A percentile compares a stretch with the other conserved stretches of the same genome.
These are phyloP conservation scores for Acanthopleura granulata DNA, from an alignment of 2,888 invertebrate species.

Conservation along the genomic window DNA sequence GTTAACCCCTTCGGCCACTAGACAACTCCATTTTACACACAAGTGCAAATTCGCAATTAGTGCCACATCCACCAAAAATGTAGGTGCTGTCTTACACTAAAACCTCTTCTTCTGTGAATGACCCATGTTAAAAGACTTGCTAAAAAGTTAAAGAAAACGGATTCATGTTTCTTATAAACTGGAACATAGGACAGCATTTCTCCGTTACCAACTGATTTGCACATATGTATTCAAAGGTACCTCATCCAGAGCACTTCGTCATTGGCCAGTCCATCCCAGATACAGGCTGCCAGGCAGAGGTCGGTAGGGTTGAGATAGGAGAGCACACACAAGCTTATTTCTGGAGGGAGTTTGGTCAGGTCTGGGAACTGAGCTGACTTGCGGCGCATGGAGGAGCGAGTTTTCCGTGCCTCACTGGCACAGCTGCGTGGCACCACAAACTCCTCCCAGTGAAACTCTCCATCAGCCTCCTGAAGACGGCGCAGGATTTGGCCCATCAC, in stretches of 20 bases:
- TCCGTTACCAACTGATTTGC: no score
- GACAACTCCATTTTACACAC: no score
- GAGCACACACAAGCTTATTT: conserved; percentile 70
- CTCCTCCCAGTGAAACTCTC: not conserved
- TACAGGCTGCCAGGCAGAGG: conserved; percentile 72
- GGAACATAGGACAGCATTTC: no score
- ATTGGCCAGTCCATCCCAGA: conserved; percentile 71
- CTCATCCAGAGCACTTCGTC: conserved; percentile 72
- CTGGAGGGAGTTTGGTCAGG: conserved; percentile 70
- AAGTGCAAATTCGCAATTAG: no score
- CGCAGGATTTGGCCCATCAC: conserved; percentile 8
- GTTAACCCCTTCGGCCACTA: no score
- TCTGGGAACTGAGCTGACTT: conserved; percentile 63
- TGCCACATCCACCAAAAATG: no score
- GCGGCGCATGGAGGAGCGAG: not conserved
- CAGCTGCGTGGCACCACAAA: not conserved
- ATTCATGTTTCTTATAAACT: no score
- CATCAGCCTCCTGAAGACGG: not conserved
- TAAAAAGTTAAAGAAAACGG: no score
- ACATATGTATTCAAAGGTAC: no score
- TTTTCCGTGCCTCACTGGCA: not conserved
- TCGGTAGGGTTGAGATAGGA: conserved; percentile 72
- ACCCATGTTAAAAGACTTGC: no score
- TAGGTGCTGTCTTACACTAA: no score
- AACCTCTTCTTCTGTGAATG: no score